Evolutionary conservation across 2,888 invertebrate genomes (phyloP).

Genomic region (Keiferia lycopersicella): DNA sequence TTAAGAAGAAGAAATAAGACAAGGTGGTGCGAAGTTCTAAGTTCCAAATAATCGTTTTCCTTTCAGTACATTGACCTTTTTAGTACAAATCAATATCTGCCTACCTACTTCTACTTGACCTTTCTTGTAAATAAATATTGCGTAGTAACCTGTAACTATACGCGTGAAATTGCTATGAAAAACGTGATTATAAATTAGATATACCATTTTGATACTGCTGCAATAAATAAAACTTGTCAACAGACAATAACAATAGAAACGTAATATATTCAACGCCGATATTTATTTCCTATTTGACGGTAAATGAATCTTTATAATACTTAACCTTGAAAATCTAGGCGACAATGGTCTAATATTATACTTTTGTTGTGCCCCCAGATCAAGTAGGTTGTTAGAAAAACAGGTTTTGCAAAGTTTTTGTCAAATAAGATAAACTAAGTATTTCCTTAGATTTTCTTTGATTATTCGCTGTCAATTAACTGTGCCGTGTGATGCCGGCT

Average conservation of each 20-base stretch:
- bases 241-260: neutral
- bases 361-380: neutral
- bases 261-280: neutral
- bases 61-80: too few relatives aligned
- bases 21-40: too few relatives aligned
- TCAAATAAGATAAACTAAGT: too few relatives aligned
- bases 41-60: too few relatives aligned
- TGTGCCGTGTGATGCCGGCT: too few relatives aligned
- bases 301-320: conserved; percentile 19
- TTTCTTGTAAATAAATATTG: neutral
- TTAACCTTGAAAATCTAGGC: conserved; percentile 61
- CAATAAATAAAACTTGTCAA: conserved; percentile 13
- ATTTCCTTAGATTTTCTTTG: too few relatives aligned
- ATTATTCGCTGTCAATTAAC: too few relatives aligned
- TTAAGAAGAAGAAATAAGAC: too few relatives aligned
- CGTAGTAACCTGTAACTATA: neutral
- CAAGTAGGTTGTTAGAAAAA: neutral
- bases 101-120: neutral
- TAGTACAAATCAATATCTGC: neutral
- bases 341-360: conserved; percentile 47
- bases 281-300: conserved; percentile 4
- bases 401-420: too few relatives aligned
- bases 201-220: neutral
- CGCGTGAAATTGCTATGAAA: neutral
- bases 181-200: neutral